Percentiles rank a stretch among this genome's conserved stretches.
Evolutionary conservation across 2,888 invertebrate genomes (phyloP).

Genomic region (Campoplex nolae): DNA sequence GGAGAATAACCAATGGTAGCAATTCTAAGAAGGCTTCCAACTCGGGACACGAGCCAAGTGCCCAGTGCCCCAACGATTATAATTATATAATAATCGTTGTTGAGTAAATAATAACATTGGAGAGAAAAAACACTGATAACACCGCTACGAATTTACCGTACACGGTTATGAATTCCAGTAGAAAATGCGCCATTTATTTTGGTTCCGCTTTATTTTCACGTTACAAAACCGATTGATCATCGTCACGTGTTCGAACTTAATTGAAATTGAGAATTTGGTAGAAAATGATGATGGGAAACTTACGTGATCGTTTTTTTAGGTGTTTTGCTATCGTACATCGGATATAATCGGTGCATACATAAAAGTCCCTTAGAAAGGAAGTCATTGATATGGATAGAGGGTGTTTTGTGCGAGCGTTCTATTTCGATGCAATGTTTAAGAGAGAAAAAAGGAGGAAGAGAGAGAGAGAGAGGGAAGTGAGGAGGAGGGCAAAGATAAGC

Average conservation of each 20-base stretch:
- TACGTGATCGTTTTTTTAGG: constrained; percentile 71
- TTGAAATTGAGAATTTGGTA: constrained; percentile 70
- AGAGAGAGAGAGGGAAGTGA: constrained; percentile 41
- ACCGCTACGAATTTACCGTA: neutral
- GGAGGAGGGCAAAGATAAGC: constrained; percentile 71
- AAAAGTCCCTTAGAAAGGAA: constrained; percentile 53
- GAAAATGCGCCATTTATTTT: neutral
- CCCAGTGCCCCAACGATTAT: neutral
- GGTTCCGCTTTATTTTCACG: neutral
- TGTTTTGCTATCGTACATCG: constrained; percentile 60
- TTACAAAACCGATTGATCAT: constrained; percentile 6
- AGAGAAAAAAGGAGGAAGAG: constrained; percentile 59
- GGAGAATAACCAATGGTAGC: too few species aligned
- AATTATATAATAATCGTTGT: neutral
- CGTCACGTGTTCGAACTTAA: constrained; percentile 48
- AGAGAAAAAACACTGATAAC: neutral
- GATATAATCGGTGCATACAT: constrained; percentile 61
- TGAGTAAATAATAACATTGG: too few species aligned
- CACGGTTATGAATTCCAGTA: neutral
- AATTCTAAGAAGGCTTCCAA: too few species aligned
- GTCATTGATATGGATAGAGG: constrained; percentile 76
- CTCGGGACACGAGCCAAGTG: too few species aligned
- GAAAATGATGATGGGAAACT: constrained; percentile 54
- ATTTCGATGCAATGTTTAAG: constrained; percentile 68
- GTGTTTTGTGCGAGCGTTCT: constrained; percentile 63